A percentile compares a stretch with the other conserved stretches of the same genome.
phyloP scores from a whole-genome alignment of 1,140 invertebrate genomes.

The Orchesella cincta region DNA sequence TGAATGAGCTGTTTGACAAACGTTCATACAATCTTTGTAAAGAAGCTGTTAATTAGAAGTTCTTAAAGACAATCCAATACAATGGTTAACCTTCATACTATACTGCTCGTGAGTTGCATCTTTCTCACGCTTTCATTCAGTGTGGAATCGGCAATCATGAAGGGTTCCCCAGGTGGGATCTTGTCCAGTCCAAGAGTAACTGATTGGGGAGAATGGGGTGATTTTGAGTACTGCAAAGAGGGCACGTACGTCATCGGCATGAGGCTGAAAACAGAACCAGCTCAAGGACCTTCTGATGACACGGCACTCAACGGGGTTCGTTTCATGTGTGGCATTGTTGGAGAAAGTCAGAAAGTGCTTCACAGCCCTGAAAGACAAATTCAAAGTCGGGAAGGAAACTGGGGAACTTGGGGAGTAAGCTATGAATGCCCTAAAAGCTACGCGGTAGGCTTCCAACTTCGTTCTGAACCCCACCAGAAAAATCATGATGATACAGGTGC shows the following conservation, averaged over 20 bases:
- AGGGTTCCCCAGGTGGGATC: background rate
- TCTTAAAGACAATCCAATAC: no score
- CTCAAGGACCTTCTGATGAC: slow-evolving; percentile 42
- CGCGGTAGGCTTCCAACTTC: slow-evolving; percentile 35
- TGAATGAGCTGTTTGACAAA: no score
- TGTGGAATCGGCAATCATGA: no score
- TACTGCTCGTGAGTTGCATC: no score
- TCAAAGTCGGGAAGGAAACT: slow-evolving; percentile 32
- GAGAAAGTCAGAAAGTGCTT: background rate
- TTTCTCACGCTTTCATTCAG: no score
- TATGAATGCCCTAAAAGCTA: slow-evolving; percentile 18
- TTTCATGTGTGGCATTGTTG: slow-evolving; percentile 37
- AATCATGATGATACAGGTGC: slow-evolving; percentile 25
- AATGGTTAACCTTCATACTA: no score
- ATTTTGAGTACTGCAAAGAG: slow-evolving; percentile 27
- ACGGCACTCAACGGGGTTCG: slow-evolving; percentile 44
- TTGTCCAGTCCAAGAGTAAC: slow-evolving; percentile 37
- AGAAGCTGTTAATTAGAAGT: no score
- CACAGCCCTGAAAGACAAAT: slow-evolving; percentile 33
- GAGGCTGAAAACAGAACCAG: slow-evolving; percentile 37
- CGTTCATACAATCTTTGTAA: no score
- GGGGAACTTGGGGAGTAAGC: slow-evolving; percentile 39
- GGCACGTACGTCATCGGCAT: slow-evolving; percentile 40
- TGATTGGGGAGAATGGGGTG: slow-evolving; percentile 46
- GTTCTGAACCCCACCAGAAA: slow-evolving; percentile 25